A percentile compares a stretch with the other conserved stretches of the same genome.
Evolutionary conservation across 2,888 invertebrate species (phyloP).

Genomic region (Apotomis betuletana): DNA sequence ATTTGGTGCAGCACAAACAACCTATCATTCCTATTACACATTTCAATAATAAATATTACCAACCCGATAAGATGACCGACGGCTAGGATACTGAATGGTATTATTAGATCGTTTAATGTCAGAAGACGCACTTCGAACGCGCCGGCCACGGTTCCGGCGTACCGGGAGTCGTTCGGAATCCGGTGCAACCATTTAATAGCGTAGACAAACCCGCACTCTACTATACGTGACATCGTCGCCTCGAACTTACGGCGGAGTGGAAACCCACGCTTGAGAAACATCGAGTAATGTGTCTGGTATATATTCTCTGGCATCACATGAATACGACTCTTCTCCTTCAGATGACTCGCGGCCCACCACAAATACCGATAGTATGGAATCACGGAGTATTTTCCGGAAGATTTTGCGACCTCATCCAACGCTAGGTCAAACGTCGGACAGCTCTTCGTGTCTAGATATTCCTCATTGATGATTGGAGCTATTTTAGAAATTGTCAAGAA

Average conservation of each 20-base stretch:
- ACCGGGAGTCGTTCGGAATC: neutral
- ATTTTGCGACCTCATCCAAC: constrained; percentile 8
- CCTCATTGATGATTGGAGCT: constrained; percentile 14
- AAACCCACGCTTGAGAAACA: constrained; percentile 20
- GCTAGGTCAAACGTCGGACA: constrained; percentile 6
- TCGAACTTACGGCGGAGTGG: constrained; percentile 18
- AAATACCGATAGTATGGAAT: constrained; percentile 14
- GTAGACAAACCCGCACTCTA: constrained; percentile 36
- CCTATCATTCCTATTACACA: neutral
- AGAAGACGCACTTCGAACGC: constrained; percentile 2
- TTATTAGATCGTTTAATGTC: constrained; percentile 11
- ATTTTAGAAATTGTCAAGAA: neutral
- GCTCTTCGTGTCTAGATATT: neutral
- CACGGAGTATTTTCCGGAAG: constrained; percentile 12
- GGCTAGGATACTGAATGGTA: constrained; percentile 7
- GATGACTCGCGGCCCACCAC: constrained; percentile 11
- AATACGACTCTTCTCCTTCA: neutral
- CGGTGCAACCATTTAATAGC: neutral
- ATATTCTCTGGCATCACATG: constrained; percentile 10
- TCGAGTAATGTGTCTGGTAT: constrained; percentile 16
- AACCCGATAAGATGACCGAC: neutral
- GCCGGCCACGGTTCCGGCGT: neutral
- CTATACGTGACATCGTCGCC: constrained; percentile 17
- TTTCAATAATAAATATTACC: neutral
- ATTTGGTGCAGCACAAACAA: neutral